A percentile compares a stretch with the other conserved stretches of the same genome.
These are phyloP conservation scores for Lanius collurio DNA, from an alignment of 2,113 vertebrate species.

Conservation along the genomic window DNA sequence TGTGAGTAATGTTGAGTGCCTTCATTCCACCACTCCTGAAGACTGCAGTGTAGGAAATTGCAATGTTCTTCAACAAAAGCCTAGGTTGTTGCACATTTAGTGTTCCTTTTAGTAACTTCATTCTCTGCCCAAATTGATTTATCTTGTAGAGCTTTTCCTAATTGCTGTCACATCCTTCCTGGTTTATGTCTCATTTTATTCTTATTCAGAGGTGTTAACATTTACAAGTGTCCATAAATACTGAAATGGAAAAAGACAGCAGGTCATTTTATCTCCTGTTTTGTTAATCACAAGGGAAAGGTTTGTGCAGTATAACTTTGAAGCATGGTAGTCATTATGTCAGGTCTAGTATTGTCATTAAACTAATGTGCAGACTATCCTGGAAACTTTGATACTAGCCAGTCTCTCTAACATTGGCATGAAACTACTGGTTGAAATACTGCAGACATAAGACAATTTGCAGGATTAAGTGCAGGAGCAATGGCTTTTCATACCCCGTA, in stretches of 20 bases:
- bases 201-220: neutral
- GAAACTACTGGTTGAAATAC: neutral
- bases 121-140: neutral
- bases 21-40: neutral
- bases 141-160: neutral
- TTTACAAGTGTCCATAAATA: neutral
- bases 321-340: neutral
- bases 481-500: neutral
- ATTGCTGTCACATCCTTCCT: neutral
- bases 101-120: neutral
- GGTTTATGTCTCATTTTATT: neutral
- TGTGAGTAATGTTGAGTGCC: neutral
- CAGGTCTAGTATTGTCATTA: conserved; percentile 17
- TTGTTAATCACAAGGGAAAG: neutral
- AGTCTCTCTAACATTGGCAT: neutral
- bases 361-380: neutral
- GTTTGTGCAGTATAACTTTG: neutral
- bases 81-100: neutral
- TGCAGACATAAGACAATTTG: neutral
- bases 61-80: neutral
- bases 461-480: neutral
- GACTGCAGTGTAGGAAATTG: neutral
- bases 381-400: neutral
- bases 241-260: neutral
- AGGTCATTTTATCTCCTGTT: neutral